Percentiles rank a stretch among this genome's conserved stretches.
Conservation (phyloP, 2,113 vertebrate genomes). For the Psilopogon haemacephalus region DNA sequence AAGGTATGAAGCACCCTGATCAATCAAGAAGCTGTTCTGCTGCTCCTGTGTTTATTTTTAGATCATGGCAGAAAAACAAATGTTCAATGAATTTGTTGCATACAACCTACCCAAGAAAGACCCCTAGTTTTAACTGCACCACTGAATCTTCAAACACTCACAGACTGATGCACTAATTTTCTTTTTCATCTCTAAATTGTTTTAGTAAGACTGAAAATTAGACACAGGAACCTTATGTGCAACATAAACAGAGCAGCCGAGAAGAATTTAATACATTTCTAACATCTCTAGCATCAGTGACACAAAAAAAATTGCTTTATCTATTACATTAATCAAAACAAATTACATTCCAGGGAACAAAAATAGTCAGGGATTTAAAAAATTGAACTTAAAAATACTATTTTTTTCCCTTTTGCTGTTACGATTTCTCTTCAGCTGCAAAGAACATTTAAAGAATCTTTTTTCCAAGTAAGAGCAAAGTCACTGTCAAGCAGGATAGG, state of each 20-base stretch:
- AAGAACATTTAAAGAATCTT: background rate
- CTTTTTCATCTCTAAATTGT: background rate
- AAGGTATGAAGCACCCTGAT: background rate
- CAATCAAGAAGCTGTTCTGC: background rate
- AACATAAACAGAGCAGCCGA: background rate
- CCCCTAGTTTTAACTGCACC: background rate
- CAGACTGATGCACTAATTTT: background rate
- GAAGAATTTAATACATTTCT: background rate
- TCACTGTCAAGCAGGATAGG: background rate
- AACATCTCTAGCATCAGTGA: background rate
- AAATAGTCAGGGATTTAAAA: background rate
- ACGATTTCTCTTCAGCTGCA: background rate
- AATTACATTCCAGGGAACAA: background rate
- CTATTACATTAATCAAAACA: background rate
- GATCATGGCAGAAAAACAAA: background rate
- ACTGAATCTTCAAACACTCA: background rate
- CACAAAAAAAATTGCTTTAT: background rate
- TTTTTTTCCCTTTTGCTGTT: background rate
- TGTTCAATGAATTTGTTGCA: background rate
- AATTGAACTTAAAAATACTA: rapidly evolving
- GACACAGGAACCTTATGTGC: rapidly evolving
- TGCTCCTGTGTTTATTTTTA: background rate
- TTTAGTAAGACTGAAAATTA: background rate
- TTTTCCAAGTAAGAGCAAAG: background rate
- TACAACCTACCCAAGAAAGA: background rate